Evolutionary conservation across 1,140 invertebrate species (phyloP), one percentile per base, ranked within the genome.

Genomic region (Drosophila nebulosa): DNA sequence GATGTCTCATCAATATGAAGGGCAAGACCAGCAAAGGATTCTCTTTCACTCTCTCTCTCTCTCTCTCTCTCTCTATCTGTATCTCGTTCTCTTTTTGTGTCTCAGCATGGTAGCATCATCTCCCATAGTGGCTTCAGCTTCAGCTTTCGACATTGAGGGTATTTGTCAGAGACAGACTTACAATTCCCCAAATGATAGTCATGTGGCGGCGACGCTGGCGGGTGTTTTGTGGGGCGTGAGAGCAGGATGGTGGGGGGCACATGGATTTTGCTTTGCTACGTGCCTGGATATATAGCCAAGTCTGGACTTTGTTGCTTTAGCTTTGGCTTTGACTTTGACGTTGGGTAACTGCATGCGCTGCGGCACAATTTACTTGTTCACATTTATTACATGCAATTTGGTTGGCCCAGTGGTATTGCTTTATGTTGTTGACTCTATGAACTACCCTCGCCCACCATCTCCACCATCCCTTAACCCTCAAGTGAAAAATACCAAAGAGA

Each of bases 331-430:
- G 27, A 18, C 70, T 73, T 73, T 73, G 71, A 61, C 63, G 63
- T 32, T 74, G 53, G 39, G 18, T 46, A 46, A 67, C 70, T 74
- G 61, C 71, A 74, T 46, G 39, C 39, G 18, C 39, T 74, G 71
- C 70, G 62, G 64, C 62, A 59, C 65, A 84, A 80, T 76, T 85
- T 74, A 80, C 73, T 85, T 86, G 69, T 42, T 80, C 81, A 58
- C 81, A 86, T 85, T 86, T 86, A 81, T 85, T 74, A 78, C 78
- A 71, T 66, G 78, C 77, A 78, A 80, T 85, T 79, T 79, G 76
- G 58, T 26, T 67, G 77, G 68, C 68, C 66, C 66, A 70, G 39
- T 71, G 74, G 68, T 62, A 62, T 78, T 67, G 74, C 57, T 64
- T 78, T 66, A 42, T 59, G 66, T 74, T 74, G 70, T 74, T 74